Evolutionary conservation across 2,113 vertebrate species (phyloP).

Genomic region (Chaetodon trifascialis): DNA sequence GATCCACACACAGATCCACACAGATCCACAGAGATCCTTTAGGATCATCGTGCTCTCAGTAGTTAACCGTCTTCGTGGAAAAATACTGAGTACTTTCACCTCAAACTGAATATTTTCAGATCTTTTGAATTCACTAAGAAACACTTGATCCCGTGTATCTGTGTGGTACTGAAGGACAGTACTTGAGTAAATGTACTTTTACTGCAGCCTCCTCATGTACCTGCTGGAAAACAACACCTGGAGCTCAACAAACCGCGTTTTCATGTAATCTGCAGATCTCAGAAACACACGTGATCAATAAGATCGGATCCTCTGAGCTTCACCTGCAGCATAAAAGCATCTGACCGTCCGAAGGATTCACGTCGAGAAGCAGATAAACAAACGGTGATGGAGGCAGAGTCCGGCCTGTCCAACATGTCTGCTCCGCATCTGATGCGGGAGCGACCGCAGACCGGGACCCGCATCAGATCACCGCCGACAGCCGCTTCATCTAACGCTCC

Average conservation of each 20-base stretch:
- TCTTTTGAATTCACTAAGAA: neutral
- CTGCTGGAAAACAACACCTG: neutral
- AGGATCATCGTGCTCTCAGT: neutral
- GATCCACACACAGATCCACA: no score
- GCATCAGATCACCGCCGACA: no score
- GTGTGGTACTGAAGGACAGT: neutral
- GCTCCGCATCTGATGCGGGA: neutral
- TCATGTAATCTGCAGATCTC: no score
- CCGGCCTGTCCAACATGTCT: slow-evolving; percentile 18
- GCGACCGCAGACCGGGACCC: no score
- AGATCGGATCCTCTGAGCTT: no score
- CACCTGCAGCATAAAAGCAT: no score
- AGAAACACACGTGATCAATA: no score
- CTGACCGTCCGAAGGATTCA: neutral
- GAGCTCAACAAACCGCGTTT: no score
- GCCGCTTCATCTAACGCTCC: no score
- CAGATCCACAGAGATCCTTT: no score
- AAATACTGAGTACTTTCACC: slow-evolving; percentile 12
- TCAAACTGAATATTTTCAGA: neutral
- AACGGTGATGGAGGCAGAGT: no score
- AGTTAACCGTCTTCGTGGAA: slow-evolving; percentile 21
- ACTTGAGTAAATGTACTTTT: neutral
- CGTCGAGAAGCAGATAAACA: neutral
- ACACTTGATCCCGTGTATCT: neutral
- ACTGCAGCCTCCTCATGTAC: neutral